Evolutionary conservation across 2,797 vertebrate genomes (phyloP), one percentile per base, ranked within the genome.

Genomic region (Acanthiza pusilla): DNA sequence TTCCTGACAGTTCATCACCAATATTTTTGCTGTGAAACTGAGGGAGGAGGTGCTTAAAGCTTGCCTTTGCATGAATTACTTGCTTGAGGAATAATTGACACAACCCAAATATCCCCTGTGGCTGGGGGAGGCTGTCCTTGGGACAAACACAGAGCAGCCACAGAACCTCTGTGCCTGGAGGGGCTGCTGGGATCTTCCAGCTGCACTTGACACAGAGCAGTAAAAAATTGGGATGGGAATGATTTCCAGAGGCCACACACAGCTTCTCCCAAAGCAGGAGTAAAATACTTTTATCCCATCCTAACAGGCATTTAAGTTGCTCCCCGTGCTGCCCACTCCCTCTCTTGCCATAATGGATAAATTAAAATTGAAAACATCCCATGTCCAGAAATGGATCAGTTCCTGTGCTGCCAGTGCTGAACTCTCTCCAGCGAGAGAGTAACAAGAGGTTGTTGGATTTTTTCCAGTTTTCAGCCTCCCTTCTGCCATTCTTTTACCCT

Each of bases 301-400:
- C 61, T 74, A 21, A 7, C 25, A 76, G 58, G 14, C 7, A 7
- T 6, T 53, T 55, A 7, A 27, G 5, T 10, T 18, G 12, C 34
- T 68, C 21, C 23, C 32, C 19, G 38, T 13, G 34, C 27, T 81
- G 58, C 12, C 30, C 36, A 4, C 77, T 47, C n/a, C 60, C 30
- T 16, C 25, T 17, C 2, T 22, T 29, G 57, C 30, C 17, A 1
- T 22, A 19, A 8, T 3, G 30, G 48, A 14, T 45, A 32, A 42
- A 42, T 16, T 42, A 42, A 42, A 42, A 48, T 4, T n/a, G 16
- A 48, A 40, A 77, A 11, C 0, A 1, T 48, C 30, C 45, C 1
- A 0, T 10, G 19, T 7, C 67, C 68, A 45, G 38, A 66, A 18
- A 40, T 4, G 48, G 48, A 58, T 58, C 55, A 29, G 3, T 16